Percentiles rank a stretch among this genome's conserved stretches.
Evolutionary conservation across 2,888 invertebrate genomes (phyloP).

Genomic region (Vannuccia rotundouncinata): DNA sequence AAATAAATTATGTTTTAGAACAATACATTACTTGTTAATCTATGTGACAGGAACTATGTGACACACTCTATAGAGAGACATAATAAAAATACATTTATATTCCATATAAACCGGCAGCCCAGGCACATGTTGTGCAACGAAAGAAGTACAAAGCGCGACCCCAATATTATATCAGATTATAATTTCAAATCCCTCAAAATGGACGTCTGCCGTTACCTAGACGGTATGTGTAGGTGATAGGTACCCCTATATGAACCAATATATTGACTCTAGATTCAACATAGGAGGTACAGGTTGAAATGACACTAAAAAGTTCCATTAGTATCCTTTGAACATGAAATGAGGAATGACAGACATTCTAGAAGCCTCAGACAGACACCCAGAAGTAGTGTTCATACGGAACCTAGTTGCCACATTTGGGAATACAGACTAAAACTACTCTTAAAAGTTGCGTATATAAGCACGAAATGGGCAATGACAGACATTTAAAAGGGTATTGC

Average conservation of each 20-base stretch:
- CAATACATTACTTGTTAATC: no score
- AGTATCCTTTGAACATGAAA: slow-evolving; percentile 15
- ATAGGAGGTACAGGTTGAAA: neutral
- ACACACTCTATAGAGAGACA: no score
- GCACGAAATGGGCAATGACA: neutral
- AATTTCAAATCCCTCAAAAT: slow-evolving; percentile 7
- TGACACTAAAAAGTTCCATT: neutral
- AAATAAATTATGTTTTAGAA: no score
- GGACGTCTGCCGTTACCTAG: slow-evolving; percentile 12
- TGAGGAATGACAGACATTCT: slow-evolving; percentile 5
- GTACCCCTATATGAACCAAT: slow-evolving; percentile 10
- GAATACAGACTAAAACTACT: neutral
- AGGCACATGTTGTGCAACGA: slow-evolving; percentile 5
- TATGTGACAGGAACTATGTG: no score
- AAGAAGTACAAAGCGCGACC: neutral
- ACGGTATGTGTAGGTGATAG: neutral
- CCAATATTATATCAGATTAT: neutral
- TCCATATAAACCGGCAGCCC: neutral
- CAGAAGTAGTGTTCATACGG: neutral
- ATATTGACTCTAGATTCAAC: slow-evolving; percentile 2
- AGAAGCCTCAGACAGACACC: slow-evolving; percentile 4
- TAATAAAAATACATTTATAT: no score
- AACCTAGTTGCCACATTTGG: neutral
- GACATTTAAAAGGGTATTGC: neutral
- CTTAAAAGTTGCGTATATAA: slow-evolving; percentile 12